Percentiles rank a stretch among this genome's conserved stretches.
These are phyloP conservation scores for Elanus axillaris DNA, from an alignment of 2,113 vertebrate species.

Conservation along the genomic window DNA sequence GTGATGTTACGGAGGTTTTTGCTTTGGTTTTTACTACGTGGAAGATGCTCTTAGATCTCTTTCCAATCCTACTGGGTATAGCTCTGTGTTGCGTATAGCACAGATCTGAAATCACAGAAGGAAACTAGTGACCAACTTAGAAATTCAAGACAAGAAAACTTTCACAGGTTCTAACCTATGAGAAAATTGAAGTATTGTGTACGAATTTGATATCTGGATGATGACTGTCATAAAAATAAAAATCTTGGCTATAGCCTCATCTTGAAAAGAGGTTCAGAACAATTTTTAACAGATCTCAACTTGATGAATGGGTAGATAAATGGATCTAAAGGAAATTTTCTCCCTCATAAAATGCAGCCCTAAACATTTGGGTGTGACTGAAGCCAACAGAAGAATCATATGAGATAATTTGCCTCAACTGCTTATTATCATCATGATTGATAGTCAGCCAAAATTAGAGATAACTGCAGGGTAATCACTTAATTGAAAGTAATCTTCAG, in stretches of 20 bases:
- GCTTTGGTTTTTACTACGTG: background rate
- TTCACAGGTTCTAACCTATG: background rate
- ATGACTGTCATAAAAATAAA: background rate
- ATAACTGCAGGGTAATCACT: background rate
- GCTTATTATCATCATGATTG: background rate
- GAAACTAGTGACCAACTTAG: background rate
- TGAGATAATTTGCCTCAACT: background rate
- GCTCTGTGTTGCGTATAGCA: background rate
- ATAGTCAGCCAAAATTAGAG: background rate
- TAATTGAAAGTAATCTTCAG: background rate
- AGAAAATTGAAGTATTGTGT: background rate
- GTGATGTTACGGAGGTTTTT: background rate
- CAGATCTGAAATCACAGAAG: background rate
- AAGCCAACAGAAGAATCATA: background rate
- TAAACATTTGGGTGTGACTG: background rate
- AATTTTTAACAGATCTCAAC: background rate
- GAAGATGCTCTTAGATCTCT: background rate
- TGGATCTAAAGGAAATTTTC: background rate
- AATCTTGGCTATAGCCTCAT: background rate
- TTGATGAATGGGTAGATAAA: background rate
- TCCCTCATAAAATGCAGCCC: background rate
- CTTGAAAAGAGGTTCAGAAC: background rate
- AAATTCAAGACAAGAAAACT: background rate
- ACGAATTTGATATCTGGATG: background rate
- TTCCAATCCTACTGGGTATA: background rate